Evolutionary conservation across 2,113 vertebrate species (phyloP).

Genomic region (Nothoprocta perdicaria): DNA sequence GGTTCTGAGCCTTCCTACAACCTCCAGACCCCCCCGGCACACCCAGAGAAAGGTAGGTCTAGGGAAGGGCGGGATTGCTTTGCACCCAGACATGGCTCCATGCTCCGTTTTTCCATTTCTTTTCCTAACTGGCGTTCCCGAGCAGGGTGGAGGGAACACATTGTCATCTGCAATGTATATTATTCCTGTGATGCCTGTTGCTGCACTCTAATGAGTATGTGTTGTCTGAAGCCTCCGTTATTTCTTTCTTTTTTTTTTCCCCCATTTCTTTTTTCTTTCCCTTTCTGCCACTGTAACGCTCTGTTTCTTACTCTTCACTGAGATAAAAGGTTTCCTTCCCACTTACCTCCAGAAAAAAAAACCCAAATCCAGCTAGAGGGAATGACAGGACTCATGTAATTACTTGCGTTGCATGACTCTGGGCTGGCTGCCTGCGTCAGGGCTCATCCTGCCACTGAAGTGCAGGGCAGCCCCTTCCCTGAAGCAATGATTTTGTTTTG

Average conservation of each 20-base stretch:
- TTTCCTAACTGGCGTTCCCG: background rate
- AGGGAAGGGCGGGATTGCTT: background rate
- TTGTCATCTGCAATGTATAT: background rate
- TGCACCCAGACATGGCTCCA: background rate
- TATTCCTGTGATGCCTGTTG: background rate
- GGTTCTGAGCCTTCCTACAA: background rate
- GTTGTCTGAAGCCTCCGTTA: background rate
- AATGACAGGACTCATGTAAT: background rate
- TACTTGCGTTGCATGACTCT: background rate
- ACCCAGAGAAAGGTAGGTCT: background rate
- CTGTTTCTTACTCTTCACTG: background rate
- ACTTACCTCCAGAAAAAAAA: background rate
- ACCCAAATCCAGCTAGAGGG: background rate
- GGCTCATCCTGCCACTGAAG: background rate
- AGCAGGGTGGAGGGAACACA: background rate
- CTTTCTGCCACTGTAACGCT: background rate
- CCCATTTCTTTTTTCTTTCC: background rate
- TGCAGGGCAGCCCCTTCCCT: background rate
- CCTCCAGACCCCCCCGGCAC: background rate
- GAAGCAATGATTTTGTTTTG: background rate
- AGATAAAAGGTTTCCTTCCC: constrained; percentile 39
- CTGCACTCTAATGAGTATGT: background rate
- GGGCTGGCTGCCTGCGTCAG: background rate
- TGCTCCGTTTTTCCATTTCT: background rate
- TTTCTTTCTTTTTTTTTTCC: background rate